Percentiles rank a stretch among this genome's conserved stretches.
Evolutionary conservation across 2,797 vertebrate genomes (phyloP).

Genomic region (Muscicapa striata): DNA sequence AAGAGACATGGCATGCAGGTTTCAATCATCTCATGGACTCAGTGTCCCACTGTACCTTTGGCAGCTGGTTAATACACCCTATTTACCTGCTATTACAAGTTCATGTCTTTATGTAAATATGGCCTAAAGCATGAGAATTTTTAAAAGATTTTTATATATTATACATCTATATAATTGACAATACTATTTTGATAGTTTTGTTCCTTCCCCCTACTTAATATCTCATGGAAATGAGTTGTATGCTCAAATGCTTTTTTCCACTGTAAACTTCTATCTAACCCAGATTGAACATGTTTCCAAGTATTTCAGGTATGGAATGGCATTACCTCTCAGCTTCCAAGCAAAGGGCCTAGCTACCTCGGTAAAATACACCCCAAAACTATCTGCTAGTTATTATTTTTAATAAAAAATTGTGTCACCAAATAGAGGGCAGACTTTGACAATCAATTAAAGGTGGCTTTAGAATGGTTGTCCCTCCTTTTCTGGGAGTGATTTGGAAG

Average conservation of each 20-base stretch:
- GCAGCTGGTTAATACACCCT: not conserved
- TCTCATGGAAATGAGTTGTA: not conserved
- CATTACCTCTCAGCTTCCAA: not conserved
- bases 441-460: not conserved
- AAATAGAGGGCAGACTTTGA: not conserved
- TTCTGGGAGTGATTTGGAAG: not conserved
- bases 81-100: not conserved
- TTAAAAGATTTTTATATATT: not conserved
- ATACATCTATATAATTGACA: not conserved
- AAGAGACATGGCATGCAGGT: not conserved
- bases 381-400: not conserved
- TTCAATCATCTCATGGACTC: not conserved
- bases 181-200: not conserved
- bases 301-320: not conserved
- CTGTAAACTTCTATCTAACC: not conserved
- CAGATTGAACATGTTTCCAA: not conserved
- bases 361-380: not conserved
- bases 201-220: not conserved
- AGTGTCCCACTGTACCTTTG: not conserved
- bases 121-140: not conserved
- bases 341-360: not conserved
- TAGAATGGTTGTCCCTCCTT: not conserved
- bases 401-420: not conserved
- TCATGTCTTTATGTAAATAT: not conserved
- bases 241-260: not conserved